These are phyloP conservation scores for Stratiomys singularior DNA, from an alignment of 2,888 invertebrate genomes.

Conservation along the genomic window DNA sequence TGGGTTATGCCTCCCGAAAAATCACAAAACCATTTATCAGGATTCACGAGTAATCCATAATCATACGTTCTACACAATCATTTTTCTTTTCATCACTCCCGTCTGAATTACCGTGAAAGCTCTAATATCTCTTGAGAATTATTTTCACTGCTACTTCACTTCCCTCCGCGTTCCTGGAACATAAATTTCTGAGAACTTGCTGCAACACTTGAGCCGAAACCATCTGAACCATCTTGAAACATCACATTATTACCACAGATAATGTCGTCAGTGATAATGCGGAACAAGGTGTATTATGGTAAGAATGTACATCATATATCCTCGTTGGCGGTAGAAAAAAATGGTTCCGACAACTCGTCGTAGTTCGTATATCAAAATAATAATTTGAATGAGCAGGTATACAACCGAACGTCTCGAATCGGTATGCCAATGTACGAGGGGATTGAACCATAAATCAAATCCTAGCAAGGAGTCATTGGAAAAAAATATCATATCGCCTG, in stretches of 20 bases:
- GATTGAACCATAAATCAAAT: constrained; percentile 40
- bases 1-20: neutral
- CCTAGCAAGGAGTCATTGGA: constrained; percentile 31
- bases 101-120: constrained; percentile 28
- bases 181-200: neutral
- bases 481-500: constrained; percentile 35
- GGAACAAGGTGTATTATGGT: constrained; percentile 29
- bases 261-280: constrained; percentile 21
- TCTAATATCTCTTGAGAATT: constrained; percentile 13
- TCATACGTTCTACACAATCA: constrained; percentile 44
- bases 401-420: neutral
- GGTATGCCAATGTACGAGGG: neutral
- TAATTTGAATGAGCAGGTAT: constrained; percentile 46
- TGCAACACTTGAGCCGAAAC: neutral
- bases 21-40: constrained; percentile 46
- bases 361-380: constrained; percentile 36
- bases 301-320: constrained; percentile 24
- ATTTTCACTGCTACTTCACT: neutral
- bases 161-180: neutral
- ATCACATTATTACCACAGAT: constrained; percentile 35
- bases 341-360: constrained; percentile 43
- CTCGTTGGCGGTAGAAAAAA: neutral
- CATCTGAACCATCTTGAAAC: constrained; percentile 40
- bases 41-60: constrained; percentile 48
- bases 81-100: constrained; percentile 48